Base-by-base conservation (phyloP, 2,113 vertebrate genomes). In the Pollimyrus isidori region DNA sequence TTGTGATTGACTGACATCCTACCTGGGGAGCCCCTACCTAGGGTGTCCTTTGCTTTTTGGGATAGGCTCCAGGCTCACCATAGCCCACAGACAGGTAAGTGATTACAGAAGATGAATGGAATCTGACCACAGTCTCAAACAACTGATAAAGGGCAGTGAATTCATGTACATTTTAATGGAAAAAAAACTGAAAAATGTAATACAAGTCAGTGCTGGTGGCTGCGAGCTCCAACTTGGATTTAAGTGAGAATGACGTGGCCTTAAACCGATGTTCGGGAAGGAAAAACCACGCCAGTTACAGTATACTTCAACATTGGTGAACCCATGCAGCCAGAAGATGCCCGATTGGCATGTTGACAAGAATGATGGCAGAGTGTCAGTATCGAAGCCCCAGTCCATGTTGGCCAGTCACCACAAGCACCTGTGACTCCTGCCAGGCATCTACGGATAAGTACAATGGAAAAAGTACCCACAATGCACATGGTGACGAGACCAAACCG, bases 261-360 rank as follows among this genome's bases (percentile, higher is more conserved):
- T 19, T 80, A 17, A 62, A 62, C 56, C 3, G 73, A 7, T 0
- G 11, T 30, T 76, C 5, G 3, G 15, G 35, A 19, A 80, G 15
- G 30, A 80, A 1, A 80, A 35, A 80, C 13, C 35, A 80, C 73
- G 4, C 35, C 6, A 5, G 13, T 42, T 69, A n/a, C n/a, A n/a
- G n/a, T n/a, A 10, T 30, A 30, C 7, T 0, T 62, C 23, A 62
- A 62, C 91, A 90, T 91, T 87, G 89, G 9, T 88, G 90, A 90
- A 88, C 91, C 93, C 93, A 92, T 93, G 93, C 93, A 94, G 94
- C 94, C 93, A 93, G 89, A 91, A 92, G 89, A 91, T 92, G 91
- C 93, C 93, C 93, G 93, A 94, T 95, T 94, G 94, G 89, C 89
- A 90, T 94, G 94, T 94, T 94, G 89, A 89, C 88, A 89, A 92